Evolutionary conservation across 2,797 vertebrate genomes (phyloP), one percentile per base, ranked within the genome.

Genomic region (Gobionotothen gibberifrons): DNA sequence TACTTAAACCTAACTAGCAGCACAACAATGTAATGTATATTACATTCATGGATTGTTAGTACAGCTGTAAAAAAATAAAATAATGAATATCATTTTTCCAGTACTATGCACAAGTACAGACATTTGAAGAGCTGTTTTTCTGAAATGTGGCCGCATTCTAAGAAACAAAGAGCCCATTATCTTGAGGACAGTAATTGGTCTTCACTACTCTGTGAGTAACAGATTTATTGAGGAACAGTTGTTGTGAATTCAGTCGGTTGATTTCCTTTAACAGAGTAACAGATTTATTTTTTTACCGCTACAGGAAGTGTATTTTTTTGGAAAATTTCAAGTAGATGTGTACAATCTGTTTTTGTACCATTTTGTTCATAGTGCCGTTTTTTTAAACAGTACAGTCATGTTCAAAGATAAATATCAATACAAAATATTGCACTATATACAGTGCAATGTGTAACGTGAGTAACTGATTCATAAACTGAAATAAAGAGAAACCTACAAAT

Each of bases 221-320:
- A 72, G 40, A 65, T 84, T 86, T 76, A 82, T 81, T 76, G 39
- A 51, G 32, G 40, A 71, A 32, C 62, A 72, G 77, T 65, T 81
- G 72, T 49, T 70, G 58, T 66, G 49, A 40, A 66, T 47, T 59
- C 48, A 43, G 40, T 21, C 54, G 36, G 66, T 68, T 47, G 53
- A 15, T 69, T 66, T 65, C 17, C 52, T 74, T 65, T 69, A 55
- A 83, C 48, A 57, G 58, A 68, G n/a, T 29, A 9, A 79, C 74
- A 84, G 64, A 76, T 58, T 46, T 66, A 21, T 68, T 0, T 64
- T 64, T 78, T 60, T 43, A 61, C 49, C 40, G 42, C 5, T 19
- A 46, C 47, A 65, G 32, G 42, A 59, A 56, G 46, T 59, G 44
- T 16, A 14, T 53, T 74, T 71, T 51, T 75, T 32, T 52, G 3